phyloP scores from a whole-genome alignment of 2,797 vertebrate species.

The Pagetopsis macropterus region DNA sequence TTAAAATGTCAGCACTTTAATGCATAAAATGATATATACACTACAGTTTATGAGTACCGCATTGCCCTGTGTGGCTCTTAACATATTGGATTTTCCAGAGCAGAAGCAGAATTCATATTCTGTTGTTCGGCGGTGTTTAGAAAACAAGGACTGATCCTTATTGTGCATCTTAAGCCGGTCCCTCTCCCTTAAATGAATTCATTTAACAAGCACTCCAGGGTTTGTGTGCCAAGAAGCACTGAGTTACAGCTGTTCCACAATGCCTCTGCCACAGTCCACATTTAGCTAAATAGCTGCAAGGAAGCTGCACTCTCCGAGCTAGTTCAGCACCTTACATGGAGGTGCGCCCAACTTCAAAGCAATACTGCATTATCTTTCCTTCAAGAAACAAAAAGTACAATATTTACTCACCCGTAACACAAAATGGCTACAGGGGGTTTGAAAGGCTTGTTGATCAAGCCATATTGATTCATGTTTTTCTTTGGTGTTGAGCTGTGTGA shows the following conservation, averaged over 20 bases:
- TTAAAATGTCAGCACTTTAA: slow-evolving; percentile 62
- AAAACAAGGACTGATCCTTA: slow-evolving; percentile 59
- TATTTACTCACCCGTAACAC: slow-evolving; percentile 39
- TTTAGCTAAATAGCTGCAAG: slow-evolving; percentile 62
- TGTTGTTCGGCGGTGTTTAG: slow-evolving; percentile 44
- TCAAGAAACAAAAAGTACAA: slow-evolving; percentile 39
- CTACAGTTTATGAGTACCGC: slow-evolving; percentile 43
- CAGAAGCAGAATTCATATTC: slow-evolving; percentile 44
- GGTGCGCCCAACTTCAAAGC: slow-evolving; percentile 40
- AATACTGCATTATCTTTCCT: slow-evolving; percentile 18
- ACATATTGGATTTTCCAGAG: slow-evolving; percentile 57
- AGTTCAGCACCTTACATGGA: slow-evolving; percentile 52
- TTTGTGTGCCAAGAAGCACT: slow-evolving; percentile 52
- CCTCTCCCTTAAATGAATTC: slow-evolving; percentile 55
- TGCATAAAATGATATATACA: slow-evolving; percentile 52
- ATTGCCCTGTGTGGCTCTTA: slow-evolving; percentile 36
- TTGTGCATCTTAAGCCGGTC: slow-evolving; percentile 56
- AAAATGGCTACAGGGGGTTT: slow-evolving; percentile 38
- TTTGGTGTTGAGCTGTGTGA: slow-evolving; percentile 31
- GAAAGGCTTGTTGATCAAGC: slow-evolving; percentile 49
- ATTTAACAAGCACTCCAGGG: slow-evolving; percentile 57
- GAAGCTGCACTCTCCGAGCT: slow-evolving; percentile 44
- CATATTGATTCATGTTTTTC: slow-evolving; percentile 41
- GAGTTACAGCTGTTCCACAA: slow-evolving; percentile 61
- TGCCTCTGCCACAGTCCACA: slow-evolving; percentile 54